Conservation (phyloP, 1,140 invertebrate species). For the Listronotus oregonensis region DNA sequence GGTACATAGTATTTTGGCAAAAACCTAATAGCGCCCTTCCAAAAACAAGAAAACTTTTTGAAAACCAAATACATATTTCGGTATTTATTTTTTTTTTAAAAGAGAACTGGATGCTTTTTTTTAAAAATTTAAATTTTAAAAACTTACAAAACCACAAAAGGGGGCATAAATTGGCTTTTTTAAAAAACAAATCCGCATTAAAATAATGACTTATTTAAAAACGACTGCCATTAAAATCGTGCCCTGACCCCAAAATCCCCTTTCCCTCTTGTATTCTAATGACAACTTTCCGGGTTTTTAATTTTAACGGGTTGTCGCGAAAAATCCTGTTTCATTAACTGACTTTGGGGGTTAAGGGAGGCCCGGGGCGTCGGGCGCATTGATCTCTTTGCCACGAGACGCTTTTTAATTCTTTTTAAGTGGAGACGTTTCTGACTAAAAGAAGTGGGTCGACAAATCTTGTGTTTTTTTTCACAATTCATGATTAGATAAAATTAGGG, state of each 20-base stretch:
- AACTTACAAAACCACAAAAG: not conserved
- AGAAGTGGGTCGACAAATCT: constrained; percentile 18
- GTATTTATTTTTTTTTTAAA: too few relatives aligned
- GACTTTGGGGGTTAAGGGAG: constrained; percentile 50
- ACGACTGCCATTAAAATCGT: constrained; percentile 35
- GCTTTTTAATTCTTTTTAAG: constrained; percentile 45
- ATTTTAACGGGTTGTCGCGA: constrained; percentile 49
- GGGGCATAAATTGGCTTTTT: constrained; percentile 23
- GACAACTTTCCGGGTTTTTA: constrained; percentile 42
- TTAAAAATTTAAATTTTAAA: too few relatives aligned
- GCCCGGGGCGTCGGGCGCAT: constrained; percentile 32
- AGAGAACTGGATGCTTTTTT: too few relatives aligned
- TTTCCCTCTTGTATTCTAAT: constrained; percentile 36
- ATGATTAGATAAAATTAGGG: too few relatives aligned
- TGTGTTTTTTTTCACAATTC: too few relatives aligned
- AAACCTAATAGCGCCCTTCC: too few relatives aligned
- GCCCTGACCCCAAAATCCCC: constrained; percentile 21
- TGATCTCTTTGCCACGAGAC: constrained; percentile 40
- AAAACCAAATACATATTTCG: too few relatives aligned
- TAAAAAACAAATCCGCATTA: constrained; percentile 36
- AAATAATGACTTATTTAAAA: constrained; percentile 41
- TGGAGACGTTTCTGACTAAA: constrained; percentile 11
- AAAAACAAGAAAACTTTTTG: too few relatives aligned
- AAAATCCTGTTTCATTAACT: constrained; percentile 55
- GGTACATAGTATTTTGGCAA: too few relatives aligned